Base-by-base conservation (phyloP, 1,140 invertebrate genomes). In the Metopolophium dirhodum region DNA sequence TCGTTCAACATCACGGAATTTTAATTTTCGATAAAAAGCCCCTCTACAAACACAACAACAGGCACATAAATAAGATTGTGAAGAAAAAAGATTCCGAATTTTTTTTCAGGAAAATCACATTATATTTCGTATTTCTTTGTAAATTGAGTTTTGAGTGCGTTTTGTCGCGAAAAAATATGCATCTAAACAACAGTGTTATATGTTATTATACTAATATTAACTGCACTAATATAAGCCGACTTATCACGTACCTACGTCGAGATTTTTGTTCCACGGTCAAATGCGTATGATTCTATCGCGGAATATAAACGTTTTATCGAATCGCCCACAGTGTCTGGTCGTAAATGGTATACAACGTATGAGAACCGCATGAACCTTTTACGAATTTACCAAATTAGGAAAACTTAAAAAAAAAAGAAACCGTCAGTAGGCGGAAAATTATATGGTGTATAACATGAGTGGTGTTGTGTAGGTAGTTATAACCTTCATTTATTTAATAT, bases 301-400 rank as follows among this genome's bases (percentile, higher is more conserved):
- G 61, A 77, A 77, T 51, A 49, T 7, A 51, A 30, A 35, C 30
- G 86, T 49, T 47, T 49, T 49, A 14, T 51, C n/a, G 47, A 30
- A 88, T 88, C 87, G 87, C 87, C 87, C 87, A 88, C 87, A 51
- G 61, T n/a, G 85, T 86, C 85, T 86, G 26, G 61, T 41, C 85
- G n/a, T 88, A 30, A 88, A 35, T n/a, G 30, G 30, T 77, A 54
- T n/a, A 77, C 11, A 18, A n/a, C n/a, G 47, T 37, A 88, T 49
- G 14, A 35, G 22, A n/a, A 51, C 30, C 47, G 41, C 41, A 37
- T 22, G 9, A 23, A 41, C 88, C 49, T 57, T 57, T 57, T 47
- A 57, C 61, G 57, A 11, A 18, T 49, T 14, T 92, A 92, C 91
- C 91, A 92, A 92, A 92, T 92, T 92, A 92, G 91, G 91, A 92